These are phyloP conservation scores for Tachuris rubrigastra DNA, from an alignment of 2,113 vertebrate species.

Conservation along the genomic window DNA sequence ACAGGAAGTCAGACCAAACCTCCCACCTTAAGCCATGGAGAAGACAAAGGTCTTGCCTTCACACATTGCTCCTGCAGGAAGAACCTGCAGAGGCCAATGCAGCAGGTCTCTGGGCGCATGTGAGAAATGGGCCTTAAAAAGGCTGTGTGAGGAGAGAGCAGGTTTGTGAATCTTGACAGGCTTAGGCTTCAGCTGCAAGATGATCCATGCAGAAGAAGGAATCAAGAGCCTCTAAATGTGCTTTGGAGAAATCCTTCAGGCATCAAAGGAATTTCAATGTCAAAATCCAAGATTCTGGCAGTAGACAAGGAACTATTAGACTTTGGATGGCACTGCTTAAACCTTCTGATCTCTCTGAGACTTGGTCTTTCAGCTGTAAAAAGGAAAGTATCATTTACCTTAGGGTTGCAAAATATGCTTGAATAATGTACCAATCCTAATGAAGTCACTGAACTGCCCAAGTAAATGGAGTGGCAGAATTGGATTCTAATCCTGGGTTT, in stretches of 20 bases:
- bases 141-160: not conserved
- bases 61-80: not conserved
- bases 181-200: not conserved
- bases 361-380: not conserved
- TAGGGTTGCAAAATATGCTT: not conserved
- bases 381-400: not conserved
- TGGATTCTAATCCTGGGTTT: not conserved
- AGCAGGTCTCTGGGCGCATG: not conserved
- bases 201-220: not conserved
- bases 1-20: not conserved
- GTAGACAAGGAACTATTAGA: not conserved
- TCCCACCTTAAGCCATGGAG: not conserved
- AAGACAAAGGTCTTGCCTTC: not conserved
- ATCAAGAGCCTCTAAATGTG: not conserved
- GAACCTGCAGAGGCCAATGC: not conserved
- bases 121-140: not conserved
- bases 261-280: not conserved
- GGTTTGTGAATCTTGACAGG: not conserved
- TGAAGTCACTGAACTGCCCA: not conserved
- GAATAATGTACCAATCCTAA: not conserved
- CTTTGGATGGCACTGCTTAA: not conserved
- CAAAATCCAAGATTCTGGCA: not conserved
- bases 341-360: not conserved
- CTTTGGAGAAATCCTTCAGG: not conserved
- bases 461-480: not conserved